Evolutionary conservation across 2,797 vertebrate genomes (phyloP).

Genomic region (Labroides dimidiatus): DNA sequence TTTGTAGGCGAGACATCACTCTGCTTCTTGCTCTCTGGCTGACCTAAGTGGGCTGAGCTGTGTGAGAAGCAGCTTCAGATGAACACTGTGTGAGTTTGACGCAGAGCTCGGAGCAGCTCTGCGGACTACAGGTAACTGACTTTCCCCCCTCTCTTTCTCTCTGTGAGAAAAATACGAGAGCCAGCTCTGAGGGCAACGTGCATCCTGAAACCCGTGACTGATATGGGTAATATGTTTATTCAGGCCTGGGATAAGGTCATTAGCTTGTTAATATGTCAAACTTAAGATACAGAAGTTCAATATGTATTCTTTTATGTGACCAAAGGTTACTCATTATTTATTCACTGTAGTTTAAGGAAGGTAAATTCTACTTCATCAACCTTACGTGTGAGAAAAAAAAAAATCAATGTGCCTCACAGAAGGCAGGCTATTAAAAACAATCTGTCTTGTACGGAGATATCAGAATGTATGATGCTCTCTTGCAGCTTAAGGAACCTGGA

Average conservation of each 20-base stretch:
- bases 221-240: background rate
- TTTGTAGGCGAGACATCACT: conserved; percentile 59
- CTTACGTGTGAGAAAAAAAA: background rate
- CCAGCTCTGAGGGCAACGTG: conserved; percentile 2
- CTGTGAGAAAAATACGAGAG: conserved; percentile 21
- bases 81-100: conserved; percentile 17
- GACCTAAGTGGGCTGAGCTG: conserved; percentile 56
- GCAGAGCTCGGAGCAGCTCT: conserved; percentile 13
- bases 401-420: background rate
- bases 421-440: conserved; percentile 37
- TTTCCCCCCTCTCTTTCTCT: background rate
- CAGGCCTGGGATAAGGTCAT: background rate
- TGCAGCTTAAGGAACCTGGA: conserved; percentile 9
- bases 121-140: conserved; percentile 8
- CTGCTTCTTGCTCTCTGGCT: conserved; percentile 23
- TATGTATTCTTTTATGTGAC: background rate
- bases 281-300: background rate
- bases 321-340: background rate
- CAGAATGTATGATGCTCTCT: conserved; percentile 43
- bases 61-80: conserved; percentile 31
- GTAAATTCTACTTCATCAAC: background rate
- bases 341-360: background rate
- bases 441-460: conserved; percentile 14
- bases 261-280: background rate
- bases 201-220: background rate